These are phyloP conservation scores for Ptiloglossa arizonensis DNA, from an alignment of 1,140 invertebrate species.

Conservation along the genomic window DNA sequence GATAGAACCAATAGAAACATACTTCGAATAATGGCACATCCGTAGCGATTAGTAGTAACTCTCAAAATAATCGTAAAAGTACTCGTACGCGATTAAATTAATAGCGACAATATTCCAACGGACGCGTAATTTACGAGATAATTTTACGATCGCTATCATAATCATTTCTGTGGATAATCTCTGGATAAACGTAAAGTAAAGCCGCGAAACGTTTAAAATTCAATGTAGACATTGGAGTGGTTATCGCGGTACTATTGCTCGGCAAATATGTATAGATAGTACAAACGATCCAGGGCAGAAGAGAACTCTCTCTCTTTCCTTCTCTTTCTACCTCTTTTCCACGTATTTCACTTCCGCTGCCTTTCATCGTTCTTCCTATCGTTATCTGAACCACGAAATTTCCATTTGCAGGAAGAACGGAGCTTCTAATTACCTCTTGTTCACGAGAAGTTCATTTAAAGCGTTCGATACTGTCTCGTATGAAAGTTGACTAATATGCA, in stretches of 20 bases:
- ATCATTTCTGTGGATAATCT: background rate
- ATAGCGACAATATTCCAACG: too few species aligned
- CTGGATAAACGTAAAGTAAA: background rate
- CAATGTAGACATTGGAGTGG: background rate
- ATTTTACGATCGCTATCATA: background rate
- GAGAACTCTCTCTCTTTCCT: background rate
- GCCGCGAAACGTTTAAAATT: background rate
- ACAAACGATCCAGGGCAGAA: background rate
- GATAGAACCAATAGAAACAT: too few species aligned
- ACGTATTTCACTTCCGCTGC: too few species aligned
- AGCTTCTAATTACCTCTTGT: conserved; percentile 47
- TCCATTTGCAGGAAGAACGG: conserved; percentile 11
- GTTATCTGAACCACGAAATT: conserved; percentile 13
- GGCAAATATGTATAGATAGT: background rate
- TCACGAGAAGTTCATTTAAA: conserved; percentile 36
- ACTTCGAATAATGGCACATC: too few species aligned
- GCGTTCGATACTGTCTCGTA: conserved; percentile 42
- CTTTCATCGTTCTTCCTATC: background rate
- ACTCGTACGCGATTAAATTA: too few species aligned
- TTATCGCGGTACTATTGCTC: conserved; percentile 2
- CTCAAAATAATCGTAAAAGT: too few species aligned
- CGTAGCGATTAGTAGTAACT: too few species aligned
- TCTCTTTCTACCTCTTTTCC: background rate
- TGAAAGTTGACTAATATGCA: conserved; percentile 50
- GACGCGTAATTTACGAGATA: background rate